Evolutionary conservation across 2,888 invertebrate genomes (phyloP).

Genomic region (Coremacera marginata): DNA sequence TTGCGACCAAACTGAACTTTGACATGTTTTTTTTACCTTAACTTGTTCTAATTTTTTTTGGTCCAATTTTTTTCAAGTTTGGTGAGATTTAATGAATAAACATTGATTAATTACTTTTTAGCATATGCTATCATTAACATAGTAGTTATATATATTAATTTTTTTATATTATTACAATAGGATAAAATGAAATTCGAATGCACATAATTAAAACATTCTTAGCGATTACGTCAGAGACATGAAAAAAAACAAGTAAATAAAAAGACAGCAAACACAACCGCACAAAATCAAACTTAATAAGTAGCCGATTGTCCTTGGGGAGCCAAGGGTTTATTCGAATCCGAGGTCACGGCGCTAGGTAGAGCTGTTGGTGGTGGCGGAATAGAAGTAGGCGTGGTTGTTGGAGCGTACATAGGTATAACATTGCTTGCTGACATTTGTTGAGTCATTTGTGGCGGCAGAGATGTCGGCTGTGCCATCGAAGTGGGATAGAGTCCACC

Average conservation of each 20-base stretch:
- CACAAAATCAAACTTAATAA: slow-evolving; percentile 46
- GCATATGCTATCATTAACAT: slow-evolving; percentile 7
- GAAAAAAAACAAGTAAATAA: background rate
- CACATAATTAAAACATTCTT: background rate
- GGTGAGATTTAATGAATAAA: too few species aligned
- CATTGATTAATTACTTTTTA: background rate
- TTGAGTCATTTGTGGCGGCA: slow-evolving; percentile 59
- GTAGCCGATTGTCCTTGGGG: slow-evolving; percentile 48
- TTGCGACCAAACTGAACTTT: too few species aligned
- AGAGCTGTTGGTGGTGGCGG: slow-evolving; percentile 32
- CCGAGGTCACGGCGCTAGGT: slow-evolving; percentile 33
- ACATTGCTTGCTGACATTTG: slow-evolving; percentile 39
- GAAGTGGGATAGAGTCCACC: slow-evolving; percentile 59
- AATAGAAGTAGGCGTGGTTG: slow-evolving; percentile 4
- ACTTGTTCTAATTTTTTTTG: too few species aligned
- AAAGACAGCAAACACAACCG: slow-evolving; percentile 17
- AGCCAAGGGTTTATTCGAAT: slow-evolving; percentile 21
- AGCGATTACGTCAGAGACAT: background rate
- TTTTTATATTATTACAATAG: slow-evolving; percentile 12
- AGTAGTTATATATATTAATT: slow-evolving; percentile 6
- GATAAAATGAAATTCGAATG: slow-evolving; percentile 7
- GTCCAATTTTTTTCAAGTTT: too few species aligned
- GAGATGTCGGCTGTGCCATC: slow-evolving; percentile 53
- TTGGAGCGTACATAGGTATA: slow-evolving; percentile 38
- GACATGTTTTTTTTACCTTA: too few species aligned